phyloP scores from a whole-genome alignment of 2,888 invertebrate species.

The Cynaeus angustus region DNA sequence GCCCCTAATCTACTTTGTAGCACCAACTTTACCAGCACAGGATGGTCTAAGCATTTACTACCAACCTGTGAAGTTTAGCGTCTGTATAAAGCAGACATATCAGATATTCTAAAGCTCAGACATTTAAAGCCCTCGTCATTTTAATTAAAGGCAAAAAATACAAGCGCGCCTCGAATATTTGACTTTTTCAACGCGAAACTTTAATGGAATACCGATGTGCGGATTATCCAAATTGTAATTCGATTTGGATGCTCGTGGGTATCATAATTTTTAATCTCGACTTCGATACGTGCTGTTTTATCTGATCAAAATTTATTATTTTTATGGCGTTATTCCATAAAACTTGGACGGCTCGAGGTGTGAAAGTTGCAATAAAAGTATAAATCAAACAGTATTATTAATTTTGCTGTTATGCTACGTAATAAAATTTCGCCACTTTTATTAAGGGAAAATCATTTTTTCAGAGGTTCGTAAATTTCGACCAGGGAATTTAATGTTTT shows the following conservation, averaged over 20 bases:
- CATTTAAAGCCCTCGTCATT: constrained; percentile 1
- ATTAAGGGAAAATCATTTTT: neutral
- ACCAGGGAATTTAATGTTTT: no score
- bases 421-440: constrained; percentile 24
- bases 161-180: neutral
- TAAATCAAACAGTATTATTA: constrained; percentile 35
- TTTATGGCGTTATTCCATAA: constrained; percentile 23
- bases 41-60: constrained; percentile 5
- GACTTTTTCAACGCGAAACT: constrained; percentile 13
- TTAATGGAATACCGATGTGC: constrained; percentile 41
- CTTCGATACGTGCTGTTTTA: constrained; percentile 31
- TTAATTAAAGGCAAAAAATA: constrained; percentile 1
- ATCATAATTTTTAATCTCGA: constrained; percentile 37
- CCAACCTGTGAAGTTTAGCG: constrained; percentile 28
- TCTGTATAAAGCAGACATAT: neutral
- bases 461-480: no score
- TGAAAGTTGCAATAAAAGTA: constrained; percentile 39
- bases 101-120: neutral
- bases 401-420: constrained; percentile 20
- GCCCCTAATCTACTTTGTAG: constrained; percentile 48
- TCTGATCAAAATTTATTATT: constrained; percentile 43
- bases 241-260: constrained; percentile 32
- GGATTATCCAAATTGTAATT: constrained; percentile 40
- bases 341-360: constrained; percentile 11
- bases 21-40: constrained; percentile 23